phyloP scores from a whole-genome alignment of 2,797 vertebrate genomes.

The Cyprinella venusta region DNA sequence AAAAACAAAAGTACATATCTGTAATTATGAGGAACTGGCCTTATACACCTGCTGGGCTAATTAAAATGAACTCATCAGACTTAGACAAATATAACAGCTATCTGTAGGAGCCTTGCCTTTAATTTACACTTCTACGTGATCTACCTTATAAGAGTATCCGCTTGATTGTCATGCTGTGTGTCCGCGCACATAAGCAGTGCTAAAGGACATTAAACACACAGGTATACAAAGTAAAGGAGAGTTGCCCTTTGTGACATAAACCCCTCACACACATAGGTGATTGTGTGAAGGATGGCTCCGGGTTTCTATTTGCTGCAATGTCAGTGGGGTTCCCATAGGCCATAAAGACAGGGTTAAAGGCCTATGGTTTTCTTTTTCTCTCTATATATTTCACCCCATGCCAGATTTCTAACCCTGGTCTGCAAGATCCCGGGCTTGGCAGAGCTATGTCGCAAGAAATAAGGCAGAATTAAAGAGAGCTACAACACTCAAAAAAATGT shows the following conservation, averaged over 20 bases:
- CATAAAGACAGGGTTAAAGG: slow-evolving; percentile 42
- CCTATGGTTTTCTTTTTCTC: slow-evolving; percentile 1
- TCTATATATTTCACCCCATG: slow-evolving; percentile 24
- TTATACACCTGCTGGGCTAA: background rate
- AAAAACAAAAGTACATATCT: background rate
- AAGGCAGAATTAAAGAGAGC: slow-evolving; percentile 23
- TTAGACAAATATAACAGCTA: background rate
- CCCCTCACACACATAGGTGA: slow-evolving; percentile 1
- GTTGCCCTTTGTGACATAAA: background rate
- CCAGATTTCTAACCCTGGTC: slow-evolving; percentile 7
- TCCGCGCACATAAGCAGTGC: background rate
- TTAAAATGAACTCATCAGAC: background rate
- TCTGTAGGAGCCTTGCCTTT: background rate
- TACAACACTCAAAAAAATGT: too few species aligned
- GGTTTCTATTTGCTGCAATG: slow-evolving; percentile 48
- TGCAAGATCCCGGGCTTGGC: background rate
- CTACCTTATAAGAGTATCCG: background rate
- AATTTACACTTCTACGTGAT: background rate
- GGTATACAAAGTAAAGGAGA: slow-evolving; percentile 9
- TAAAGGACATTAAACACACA: background rate
- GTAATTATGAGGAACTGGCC: background rate
- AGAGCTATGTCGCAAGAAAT: background rate
- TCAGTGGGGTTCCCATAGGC: slow-evolving; percentile 27
- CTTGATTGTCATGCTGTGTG: slow-evolving; percentile 1
- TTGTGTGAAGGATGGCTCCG: slow-evolving; percentile 6